Percentiles rank a stretch among this genome's conserved stretches.
Conservation (phyloP, 2,113 vertebrate species). For the Pachycephala philippinensis region DNA sequence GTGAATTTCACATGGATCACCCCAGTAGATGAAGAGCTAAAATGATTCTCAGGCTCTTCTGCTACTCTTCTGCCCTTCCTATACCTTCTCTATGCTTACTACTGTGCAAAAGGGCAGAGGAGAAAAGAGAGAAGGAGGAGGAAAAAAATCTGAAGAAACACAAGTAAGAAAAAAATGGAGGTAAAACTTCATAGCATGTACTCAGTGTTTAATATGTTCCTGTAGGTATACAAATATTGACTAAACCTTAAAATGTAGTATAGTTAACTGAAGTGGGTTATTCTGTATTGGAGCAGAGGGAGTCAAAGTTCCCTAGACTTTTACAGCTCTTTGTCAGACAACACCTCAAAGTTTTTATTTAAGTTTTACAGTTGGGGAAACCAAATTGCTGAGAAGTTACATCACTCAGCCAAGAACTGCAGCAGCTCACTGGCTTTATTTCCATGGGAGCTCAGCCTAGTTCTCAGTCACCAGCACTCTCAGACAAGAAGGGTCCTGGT, state of each 20-base stretch:
- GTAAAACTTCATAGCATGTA: background rate
- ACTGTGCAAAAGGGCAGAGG: background rate
- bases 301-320: background rate
- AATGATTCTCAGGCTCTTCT: background rate
- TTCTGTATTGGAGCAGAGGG: background rate
- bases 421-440: background rate
- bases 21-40: background rate
- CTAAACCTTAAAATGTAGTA: background rate
- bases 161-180: background rate
- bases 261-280: background rate
- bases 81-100: background rate
- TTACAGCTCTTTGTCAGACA: background rate
- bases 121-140: background rate
- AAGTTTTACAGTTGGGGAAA: background rate
- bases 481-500: background rate
- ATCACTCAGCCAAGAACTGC: background rate
- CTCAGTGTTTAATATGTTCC: background rate
- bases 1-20: background rate
- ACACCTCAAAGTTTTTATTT: background rate
- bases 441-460: background rate
- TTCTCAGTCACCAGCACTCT: background rate
- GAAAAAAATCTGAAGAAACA: background rate
- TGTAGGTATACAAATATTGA: background rate
- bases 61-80: background rate
- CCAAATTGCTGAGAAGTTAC: background rate